phyloP scores from a whole-genome alignment of 2,797 vertebrate genomes.

The Scomberomorus guttatus region DNA sequence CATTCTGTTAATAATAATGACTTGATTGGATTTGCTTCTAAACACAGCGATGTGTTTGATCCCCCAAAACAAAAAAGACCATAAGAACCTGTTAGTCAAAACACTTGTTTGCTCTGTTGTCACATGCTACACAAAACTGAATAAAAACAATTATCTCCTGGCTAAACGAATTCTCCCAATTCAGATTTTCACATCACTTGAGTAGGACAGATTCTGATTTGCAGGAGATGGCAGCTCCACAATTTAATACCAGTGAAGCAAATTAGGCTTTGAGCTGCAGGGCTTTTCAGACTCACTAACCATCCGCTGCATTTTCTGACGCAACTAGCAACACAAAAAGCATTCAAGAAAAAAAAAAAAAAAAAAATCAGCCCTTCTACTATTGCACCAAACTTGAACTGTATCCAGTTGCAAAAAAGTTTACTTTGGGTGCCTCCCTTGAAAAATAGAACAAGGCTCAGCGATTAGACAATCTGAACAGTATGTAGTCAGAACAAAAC shows the following conservation, averaged over 20 bases:
- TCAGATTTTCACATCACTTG: not conserved
- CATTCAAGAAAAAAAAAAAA: not conserved
- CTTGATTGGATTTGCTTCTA: not conserved
- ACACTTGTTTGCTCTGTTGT: not conserved
- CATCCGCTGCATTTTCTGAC: conserved; percentile 15
- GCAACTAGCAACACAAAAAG: conserved; percentile 24
- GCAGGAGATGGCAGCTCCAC: not conserved
- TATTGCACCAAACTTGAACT: conserved; percentile 12
- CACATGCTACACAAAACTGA: not conserved
- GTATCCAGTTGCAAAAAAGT: conserved; percentile 12
- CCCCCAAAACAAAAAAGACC: no score
- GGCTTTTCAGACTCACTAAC: not conserved
- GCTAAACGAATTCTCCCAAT: no score
- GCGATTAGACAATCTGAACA: conserved; percentile 21
- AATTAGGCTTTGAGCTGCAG: conserved; percentile 12
- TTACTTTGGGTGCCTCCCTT: conserved; percentile 16
- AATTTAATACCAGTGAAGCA: conserved; percentile 11
- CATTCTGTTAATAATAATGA: no score
- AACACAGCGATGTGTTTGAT: no score
- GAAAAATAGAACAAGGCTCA: conserved; percentile 38
- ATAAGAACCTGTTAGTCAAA: no score
- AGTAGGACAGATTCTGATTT: not conserved
- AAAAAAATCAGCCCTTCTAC: conserved; percentile 8
- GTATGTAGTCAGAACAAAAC: conserved; percentile 15
- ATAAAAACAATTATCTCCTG: not conserved